Percentiles rank a stretch among this genome's conserved stretches.
phyloP scores from a whole-genome alignment of 2,888 invertebrate genomes.

The Eristalinus sepulchralis region DNA sequence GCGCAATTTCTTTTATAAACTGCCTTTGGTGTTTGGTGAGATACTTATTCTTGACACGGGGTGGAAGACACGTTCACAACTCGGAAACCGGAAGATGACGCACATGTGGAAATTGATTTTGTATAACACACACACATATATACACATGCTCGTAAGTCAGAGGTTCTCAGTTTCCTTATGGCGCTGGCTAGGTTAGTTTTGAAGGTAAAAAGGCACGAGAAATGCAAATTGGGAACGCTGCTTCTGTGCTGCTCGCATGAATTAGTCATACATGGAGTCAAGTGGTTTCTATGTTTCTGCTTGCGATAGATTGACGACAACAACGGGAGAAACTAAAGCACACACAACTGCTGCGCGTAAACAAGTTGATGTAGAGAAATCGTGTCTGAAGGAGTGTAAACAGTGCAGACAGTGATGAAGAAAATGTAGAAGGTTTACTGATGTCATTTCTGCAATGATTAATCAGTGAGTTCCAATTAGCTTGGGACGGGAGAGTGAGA shows the following conservation, averaged over 20 bases:
- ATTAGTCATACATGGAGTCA: neutral
- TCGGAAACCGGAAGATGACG: conserved; percentile 39
- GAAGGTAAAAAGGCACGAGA: neutral
- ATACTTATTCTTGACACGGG: neutral
- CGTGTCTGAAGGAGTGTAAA: neutral
- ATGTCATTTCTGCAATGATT: neutral
- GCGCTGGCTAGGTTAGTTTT: neutral
- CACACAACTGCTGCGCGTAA: neutral
- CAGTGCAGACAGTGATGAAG: neutral
- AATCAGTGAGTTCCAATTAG: neutral
- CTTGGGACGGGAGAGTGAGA: no score
- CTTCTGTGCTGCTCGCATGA: neutral
- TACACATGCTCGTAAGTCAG: no score
- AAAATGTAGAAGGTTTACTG: neutral
- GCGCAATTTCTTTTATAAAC: conserved; percentile 31
- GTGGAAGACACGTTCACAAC: neutral
- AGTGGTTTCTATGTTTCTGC: neutral
- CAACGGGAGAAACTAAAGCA: neutral
- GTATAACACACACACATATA: neutral
- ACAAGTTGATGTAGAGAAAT: neutral
- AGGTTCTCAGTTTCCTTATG: neutral
- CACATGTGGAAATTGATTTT: conserved; percentile 5
- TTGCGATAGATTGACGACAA: neutral
- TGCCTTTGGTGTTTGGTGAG: neutral
- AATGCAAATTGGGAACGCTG: neutral